Evolutionary conservation across 2,113 vertebrate species (phyloP).

Genomic region (Mirza zaza): DNA sequence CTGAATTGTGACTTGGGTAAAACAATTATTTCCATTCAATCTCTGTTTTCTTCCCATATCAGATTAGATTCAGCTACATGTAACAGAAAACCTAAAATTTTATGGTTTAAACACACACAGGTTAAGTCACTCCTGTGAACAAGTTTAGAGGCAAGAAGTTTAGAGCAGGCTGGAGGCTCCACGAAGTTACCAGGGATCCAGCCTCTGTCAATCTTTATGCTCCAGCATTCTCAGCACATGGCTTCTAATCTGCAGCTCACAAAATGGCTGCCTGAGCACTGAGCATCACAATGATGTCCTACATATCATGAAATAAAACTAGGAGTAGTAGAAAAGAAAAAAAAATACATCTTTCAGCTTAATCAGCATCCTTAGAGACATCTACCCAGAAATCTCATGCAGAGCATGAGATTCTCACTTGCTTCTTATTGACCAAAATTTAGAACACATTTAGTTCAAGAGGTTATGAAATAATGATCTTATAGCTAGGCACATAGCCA

Average conservation of each 20-base stretch:
- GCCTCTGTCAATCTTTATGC: not conserved
- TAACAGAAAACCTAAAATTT: not conserved
- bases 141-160: not conserved
- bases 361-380: not conserved
- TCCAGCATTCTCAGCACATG: not conserved
- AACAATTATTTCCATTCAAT: not conserved
- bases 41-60: not conserved
- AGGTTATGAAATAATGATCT: not conserved
- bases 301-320: not conserved
- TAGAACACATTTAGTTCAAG: not conserved
- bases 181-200: not conserved
- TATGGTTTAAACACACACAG: not conserved
- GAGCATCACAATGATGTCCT: not conserved
- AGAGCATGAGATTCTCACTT: not conserved
- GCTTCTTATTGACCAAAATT: not conserved
- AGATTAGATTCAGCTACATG: not conserved
- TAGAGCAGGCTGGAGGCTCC: too few species aligned
- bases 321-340: too few species aligned
- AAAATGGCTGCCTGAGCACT: not conserved
- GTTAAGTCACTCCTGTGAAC: not conserved
- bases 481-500: not conserved
- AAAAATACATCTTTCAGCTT: not conserved
- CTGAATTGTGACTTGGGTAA: not conserved
- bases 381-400: too few species aligned
- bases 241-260: not conserved